Conservation (phyloP, 1,140 invertebrate genomes). For the Orchesella cincta region DNA sequence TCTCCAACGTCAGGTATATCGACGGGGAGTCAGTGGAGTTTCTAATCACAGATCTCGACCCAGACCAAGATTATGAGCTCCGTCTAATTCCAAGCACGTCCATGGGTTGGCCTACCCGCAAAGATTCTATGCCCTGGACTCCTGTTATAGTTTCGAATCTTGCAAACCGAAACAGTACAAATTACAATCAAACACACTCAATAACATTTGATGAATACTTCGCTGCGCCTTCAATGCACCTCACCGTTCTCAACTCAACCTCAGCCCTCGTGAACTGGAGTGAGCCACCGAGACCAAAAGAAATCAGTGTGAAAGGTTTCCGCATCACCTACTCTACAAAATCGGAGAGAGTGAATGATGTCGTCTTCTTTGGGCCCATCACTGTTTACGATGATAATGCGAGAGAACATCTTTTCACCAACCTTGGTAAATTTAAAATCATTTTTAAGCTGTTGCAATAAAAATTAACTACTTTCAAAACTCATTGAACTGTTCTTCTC, state of each 20-base stretch:
- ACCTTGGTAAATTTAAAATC: conserved; percentile 39
- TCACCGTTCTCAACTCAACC: conserved; percentile 44
- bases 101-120: conserved; percentile 36
- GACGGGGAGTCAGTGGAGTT: conserved; percentile 42
- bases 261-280: conserved; percentile 41
- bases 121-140: conserved; percentile 30
- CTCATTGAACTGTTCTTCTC: neutral
- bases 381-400: conserved; percentile 33
- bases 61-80: conserved; percentile 1
- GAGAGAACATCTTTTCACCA: conserved; percentile 38
- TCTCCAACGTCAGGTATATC: conserved; percentile 41
- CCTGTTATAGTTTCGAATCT: neutral
- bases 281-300: conserved; percentile 32
- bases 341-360: conserved; percentile 32
- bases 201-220: conserved; percentile 28
- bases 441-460: neutral
- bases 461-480: neutral
- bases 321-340: conserved; percentile 38
- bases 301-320: conserved; percentile 41
- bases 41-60: conserved; percentile 31
- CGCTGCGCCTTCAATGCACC: conserved; percentile 40
- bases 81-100: conserved; percentile 44
- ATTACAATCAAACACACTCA: conserved; percentile 25
- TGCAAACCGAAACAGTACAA: conserved; percentile 40
- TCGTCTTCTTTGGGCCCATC: conserved; percentile 43